Evolutionary conservation across 2,797 vertebrate species (phyloP), one percentile per base, ranked within the genome.

Genomic region (Spinus pinus): DNA sequence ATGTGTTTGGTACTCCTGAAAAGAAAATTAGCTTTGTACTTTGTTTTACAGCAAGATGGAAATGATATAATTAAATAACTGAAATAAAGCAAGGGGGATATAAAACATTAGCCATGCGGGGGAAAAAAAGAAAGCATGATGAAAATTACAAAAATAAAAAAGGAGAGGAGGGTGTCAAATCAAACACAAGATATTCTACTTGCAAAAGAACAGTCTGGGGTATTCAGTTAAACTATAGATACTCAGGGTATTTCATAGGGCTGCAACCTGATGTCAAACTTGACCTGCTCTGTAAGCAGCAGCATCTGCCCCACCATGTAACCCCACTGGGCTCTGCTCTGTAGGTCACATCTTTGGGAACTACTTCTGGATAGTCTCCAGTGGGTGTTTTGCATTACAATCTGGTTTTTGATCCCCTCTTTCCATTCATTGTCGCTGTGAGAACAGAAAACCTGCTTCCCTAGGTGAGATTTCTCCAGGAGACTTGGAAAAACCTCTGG

Each of bases 101-200:
- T 10, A 72, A 41, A 62, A 31, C 8, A 73, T 56, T 44, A 41
- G 18, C 53, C 9, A 73, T 12, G 8, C 0, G 42, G 7, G 9
- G 13, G 6, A 20, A 77, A 84, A 39, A 93, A 61, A 4, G 2
- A 47, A 65, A 72, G 5, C 1, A 60, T 37, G 10, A 75, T 28
- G 22, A 67, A 86, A 61, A 58, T 13, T 7, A 42, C 10, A 2
- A 65, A 84, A 84, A 74, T 25, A 4, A 78, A 69, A 35, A 69
- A 2, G 1, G 0, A 14, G 10, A 7, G 4, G 2, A 7, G 4
- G 3, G 1, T 1, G 8, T 39, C n/a, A 88, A 87, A 71, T 56
- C 18, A 66, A 41, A n/a, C 9, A 2, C 5, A 37, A 62, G 2
- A 28, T 50, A 30, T 61, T 28, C 24, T 39, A 12, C 10, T 62